These are phyloP conservation scores for Ophthalmolycus amberensis DNA, from an alignment of 2,113 vertebrate genomes.

Conservation along the genomic window DNA sequence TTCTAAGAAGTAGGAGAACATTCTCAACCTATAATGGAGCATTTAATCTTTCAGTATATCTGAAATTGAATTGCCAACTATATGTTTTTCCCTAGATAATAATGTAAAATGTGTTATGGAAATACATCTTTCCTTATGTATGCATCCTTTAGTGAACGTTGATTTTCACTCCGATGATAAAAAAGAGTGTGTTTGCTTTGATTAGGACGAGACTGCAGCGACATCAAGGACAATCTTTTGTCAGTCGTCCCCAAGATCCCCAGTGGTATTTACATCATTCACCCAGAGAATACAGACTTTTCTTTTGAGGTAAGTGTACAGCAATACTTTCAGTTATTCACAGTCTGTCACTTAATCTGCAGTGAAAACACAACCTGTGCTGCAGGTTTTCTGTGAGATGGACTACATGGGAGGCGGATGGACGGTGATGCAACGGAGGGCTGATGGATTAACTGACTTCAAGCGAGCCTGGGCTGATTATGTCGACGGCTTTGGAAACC, in stretches of 20 bases:
- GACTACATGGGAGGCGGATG: constrained; percentile 94
- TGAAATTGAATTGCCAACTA: background rate
- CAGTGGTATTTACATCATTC: constrained; percentile 93
- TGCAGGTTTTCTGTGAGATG: constrained; percentile 95
- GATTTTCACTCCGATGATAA: background rate
- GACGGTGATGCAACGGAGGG: constrained; percentile 92
- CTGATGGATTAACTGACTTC: constrained; percentile 87
- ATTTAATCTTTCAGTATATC: background rate
- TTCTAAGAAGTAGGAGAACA: background rate
- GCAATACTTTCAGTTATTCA: background rate
- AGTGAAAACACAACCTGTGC: constrained; percentile 34
- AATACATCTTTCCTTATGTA: background rate
- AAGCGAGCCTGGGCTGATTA: constrained; percentile 90
- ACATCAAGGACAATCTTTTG: constrained; percentile 89
- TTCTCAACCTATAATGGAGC: no score
- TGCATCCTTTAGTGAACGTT: background rate
- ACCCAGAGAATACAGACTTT: constrained; percentile 89
- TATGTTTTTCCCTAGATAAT: no score
- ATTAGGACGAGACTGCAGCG: constrained; percentile 90
- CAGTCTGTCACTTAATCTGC: background rate
- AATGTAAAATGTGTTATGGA: background rate
- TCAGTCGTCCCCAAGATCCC: constrained; percentile 91
- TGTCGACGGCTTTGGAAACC: constrained; percentile 90
- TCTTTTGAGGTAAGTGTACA: constrained; percentile 88
- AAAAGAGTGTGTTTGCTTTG: constrained; percentile 31